phyloP scores from a whole-genome alignment of 2,113 vertebrate species.

The Oryzias curvinotus region DNA sequence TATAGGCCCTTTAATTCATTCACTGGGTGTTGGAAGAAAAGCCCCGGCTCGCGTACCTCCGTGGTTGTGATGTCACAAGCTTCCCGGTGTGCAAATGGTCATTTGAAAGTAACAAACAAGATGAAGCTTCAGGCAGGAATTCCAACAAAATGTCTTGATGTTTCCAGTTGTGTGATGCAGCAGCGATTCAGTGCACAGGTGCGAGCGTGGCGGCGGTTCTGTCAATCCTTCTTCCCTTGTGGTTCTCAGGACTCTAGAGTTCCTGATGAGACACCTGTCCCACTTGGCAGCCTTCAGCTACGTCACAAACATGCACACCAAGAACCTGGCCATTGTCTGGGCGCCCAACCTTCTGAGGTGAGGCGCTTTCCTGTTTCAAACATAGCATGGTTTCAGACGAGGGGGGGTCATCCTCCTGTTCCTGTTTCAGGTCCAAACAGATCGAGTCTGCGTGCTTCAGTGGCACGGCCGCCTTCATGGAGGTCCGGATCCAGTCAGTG shows the following conservation, averaged over 20 bases:
- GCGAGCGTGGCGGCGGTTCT: not conserved
- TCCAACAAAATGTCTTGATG: too few relatives aligned
- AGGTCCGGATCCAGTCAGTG: constrained; percentile 96
- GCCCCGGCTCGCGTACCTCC: too few relatives aligned
- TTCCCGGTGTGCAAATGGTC: too few relatives aligned
- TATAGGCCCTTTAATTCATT: too few relatives aligned
- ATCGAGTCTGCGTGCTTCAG: constrained; percentile 98
- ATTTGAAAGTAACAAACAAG: too few relatives aligned
- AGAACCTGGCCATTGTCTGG: constrained; percentile 98
- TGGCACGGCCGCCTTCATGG: constrained; percentile 98
- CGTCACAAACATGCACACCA: constrained; percentile 98
- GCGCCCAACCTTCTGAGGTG: constrained; percentile 95
- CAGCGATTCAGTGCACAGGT: not conserved
- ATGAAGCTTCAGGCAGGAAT: too few relatives aligned
- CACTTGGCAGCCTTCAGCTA: constrained; percentile 93
- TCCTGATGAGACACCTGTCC: constrained; percentile 96
- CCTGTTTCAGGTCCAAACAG: constrained; percentile 86
- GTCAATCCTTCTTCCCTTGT: too few relatives aligned
- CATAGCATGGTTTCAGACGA: too few relatives aligned
- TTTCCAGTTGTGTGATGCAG: too few relatives aligned
- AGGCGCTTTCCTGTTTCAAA: not conserved
- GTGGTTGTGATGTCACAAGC: too few relatives aligned
- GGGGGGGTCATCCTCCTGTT: too few relatives aligned
- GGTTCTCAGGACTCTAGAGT: constrained; percentile 90
- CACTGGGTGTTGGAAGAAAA: too few relatives aligned